Conservation (phyloP, 1,140 invertebrate species). For the Pomacea maculata region DNA sequence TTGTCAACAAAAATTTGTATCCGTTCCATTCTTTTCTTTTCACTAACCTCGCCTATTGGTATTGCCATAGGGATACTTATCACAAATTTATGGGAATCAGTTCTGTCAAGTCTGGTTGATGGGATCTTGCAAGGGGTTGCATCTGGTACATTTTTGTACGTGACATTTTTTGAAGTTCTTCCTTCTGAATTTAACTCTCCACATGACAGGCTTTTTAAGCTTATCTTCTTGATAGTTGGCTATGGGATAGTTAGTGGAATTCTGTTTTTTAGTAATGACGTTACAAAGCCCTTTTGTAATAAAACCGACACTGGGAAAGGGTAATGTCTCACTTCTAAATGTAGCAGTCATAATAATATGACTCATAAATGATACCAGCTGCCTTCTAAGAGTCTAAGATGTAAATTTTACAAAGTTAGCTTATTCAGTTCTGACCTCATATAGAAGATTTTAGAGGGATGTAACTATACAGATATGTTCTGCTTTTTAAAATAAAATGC, state of each 20-base stretch:
- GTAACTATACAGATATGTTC: too few species aligned
- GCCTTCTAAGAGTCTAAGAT: too few species aligned
- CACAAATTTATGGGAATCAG: conserved; percentile 62
- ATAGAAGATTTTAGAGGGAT: too few species aligned
- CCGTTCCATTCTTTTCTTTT: conserved; percentile 67
- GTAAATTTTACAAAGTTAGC: too few species aligned
- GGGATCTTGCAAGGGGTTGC: conserved; percentile 75
- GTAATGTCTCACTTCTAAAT: too few species aligned
- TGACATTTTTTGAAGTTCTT: conserved; percentile 91
- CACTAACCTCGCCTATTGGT: conserved; percentile 75
- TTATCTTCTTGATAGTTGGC: conserved; percentile 55
- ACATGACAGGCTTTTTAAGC: conserved; percentile 52
- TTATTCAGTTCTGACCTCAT: too few species aligned
- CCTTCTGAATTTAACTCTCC: conserved; percentile 67
- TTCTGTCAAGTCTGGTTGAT: conserved; percentile 64
- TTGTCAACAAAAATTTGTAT: conserved; percentile 68
- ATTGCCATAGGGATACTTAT: conserved; percentile 73
- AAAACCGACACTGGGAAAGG: conserved; percentile 2
- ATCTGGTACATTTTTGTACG: conserved; percentile 91
- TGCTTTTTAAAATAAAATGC: too few species aligned
- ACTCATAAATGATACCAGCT: too few species aligned
- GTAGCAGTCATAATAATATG: too few species aligned
- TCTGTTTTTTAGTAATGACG: conserved; percentile 38
- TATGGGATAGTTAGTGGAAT: conserved; percentile 47
- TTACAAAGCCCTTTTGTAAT: conserved; percentile 29